These are phyloP conservation scores for Leptopilina boulardi DNA, from an alignment of 1,140 invertebrate species.

Conservation along the genomic window DNA sequence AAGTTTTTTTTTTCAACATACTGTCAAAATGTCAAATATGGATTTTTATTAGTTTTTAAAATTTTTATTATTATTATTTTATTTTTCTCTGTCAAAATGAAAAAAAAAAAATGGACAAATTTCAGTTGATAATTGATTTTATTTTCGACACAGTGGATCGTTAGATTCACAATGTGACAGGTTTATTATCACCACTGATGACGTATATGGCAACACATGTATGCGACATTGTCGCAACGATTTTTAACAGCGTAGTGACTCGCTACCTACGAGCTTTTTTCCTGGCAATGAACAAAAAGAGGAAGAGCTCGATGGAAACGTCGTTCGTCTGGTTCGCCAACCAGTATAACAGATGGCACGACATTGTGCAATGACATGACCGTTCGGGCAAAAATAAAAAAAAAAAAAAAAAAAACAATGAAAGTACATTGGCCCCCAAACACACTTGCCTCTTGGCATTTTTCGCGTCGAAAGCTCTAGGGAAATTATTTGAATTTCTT, in stretches of 20 bases:
- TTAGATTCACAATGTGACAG: constrained; percentile 19
- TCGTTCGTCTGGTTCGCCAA: constrained; percentile 26
- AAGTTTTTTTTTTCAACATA: too few relatives aligned
- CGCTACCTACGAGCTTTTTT: constrained; percentile 18
- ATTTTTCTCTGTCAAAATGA: too few relatives aligned
- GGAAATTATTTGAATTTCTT: constrained; percentile 49
- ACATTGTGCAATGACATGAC: constrained; percentile 17
- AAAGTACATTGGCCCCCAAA: background rate
- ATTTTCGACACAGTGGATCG: constrained; percentile 6
- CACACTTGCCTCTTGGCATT: background rate
- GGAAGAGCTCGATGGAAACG: constrained; percentile 23
- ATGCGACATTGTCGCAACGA: constrained; percentile 21
- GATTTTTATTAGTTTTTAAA: too few relatives aligned
- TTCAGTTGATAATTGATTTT: background rate
- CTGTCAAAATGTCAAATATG: too few relatives aligned
- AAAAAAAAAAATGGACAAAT: background rate
- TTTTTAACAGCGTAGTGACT: constrained; percentile 26
- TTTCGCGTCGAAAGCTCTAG: constrained; percentile 32
- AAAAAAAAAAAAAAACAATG: too few relatives aligned
- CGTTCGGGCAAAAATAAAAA: background rate
- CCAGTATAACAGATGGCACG: constrained; percentile 27
- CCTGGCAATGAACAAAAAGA: constrained; percentile 13
- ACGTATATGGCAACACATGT: constrained; percentile 27
- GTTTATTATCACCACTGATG: background rate
- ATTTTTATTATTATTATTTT: background rate